Evolutionary conservation across 1,140 invertebrate species (phyloP).

Genomic region (Aphelinus atriplicis): DNA sequence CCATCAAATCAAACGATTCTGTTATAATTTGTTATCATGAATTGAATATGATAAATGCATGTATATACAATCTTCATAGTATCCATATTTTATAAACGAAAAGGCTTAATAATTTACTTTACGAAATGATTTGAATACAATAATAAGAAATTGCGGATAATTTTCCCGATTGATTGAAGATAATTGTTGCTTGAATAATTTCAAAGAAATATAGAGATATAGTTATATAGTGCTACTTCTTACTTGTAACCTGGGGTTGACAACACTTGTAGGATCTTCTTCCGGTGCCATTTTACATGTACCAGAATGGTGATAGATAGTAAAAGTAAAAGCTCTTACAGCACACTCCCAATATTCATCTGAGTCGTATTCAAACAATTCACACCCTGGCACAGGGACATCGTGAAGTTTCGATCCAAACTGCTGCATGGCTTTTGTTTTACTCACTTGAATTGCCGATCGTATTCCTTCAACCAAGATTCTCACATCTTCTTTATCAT

Average conservation of each 20-base stretch:
- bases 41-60: too few relatives aligned
- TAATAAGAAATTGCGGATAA: too few relatives aligned
- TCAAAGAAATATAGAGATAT: too few relatives aligned
- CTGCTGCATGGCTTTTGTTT: constrained; percentile 69
- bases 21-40: too few relatives aligned
- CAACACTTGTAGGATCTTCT: constrained; percentile 75
- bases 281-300: constrained; percentile 87
- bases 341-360: constrained; percentile 81
- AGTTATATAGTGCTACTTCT: not conserved
- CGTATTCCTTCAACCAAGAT: constrained; percentile 73
- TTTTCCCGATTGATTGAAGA: too few relatives aligned
- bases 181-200: too few relatives aligned
- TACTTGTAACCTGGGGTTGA: constrained; percentile 72
- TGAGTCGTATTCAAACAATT: constrained; percentile 70
- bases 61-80: too few relatives aligned
- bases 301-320: constrained; percentile 81
- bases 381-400: constrained; percentile 71
- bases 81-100: too few relatives aligned
- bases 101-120: too few relatives aligned
- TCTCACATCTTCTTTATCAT: constrained; percentile 72
- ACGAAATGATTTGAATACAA: too few relatives aligned
- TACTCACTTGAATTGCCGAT: constrained; percentile 68
- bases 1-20: too few relatives aligned
- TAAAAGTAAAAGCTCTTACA: constrained; percentile 73
- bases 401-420: constrained; percentile 71